Percentiles rank a stretch among this genome's conserved stretches.
These are phyloP conservation scores for Aphidoletes aphidimyza DNA, from an alignment of 2,888 invertebrate species.

Conservation along the genomic window DNA sequence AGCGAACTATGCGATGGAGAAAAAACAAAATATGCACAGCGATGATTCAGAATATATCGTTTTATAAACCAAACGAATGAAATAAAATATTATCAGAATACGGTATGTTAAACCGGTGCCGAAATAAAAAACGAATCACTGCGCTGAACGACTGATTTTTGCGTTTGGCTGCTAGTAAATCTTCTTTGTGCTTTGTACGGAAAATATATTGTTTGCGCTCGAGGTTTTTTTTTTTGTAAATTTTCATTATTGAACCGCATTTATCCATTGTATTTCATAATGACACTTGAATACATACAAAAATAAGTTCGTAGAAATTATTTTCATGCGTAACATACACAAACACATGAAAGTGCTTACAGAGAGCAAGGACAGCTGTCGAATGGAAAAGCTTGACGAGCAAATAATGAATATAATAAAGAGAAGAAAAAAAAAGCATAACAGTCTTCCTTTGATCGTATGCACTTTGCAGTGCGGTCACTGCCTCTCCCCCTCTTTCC, in stretches of 20 bases:
- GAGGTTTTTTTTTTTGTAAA: background rate
- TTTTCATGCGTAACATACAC: conserved; percentile 16
- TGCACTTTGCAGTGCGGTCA: conserved; percentile 1
- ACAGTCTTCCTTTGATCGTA: background rate
- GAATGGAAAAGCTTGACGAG: background rate
- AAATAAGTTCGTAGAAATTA: background rate
- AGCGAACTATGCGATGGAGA: background rate
- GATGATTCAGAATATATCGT: too few relatives aligned
- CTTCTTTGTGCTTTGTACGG: conserved; percentile 9
- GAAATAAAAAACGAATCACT: background rate
- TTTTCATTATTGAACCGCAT: background rate
- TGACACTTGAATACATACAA: background rate
- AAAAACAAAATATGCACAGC: background rate
- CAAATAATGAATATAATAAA: background rate
- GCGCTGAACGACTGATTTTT: background rate
- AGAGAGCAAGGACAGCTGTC: background rate
- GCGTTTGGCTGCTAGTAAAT: conserved; percentile 49
- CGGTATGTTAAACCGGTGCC: background rate
- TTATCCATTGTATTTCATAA: conserved; percentile 14
- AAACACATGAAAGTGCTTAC: background rate
- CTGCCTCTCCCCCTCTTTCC: background rate
- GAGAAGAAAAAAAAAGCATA: background rate
- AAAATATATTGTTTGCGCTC: background rate
- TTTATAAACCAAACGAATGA: background rate
- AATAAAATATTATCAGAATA: conserved; percentile 11